These are phyloP conservation scores for Sardinella longiceps DNA, from an alignment of 2,797 vertebrate species.

Conservation along the genomic window DNA sequence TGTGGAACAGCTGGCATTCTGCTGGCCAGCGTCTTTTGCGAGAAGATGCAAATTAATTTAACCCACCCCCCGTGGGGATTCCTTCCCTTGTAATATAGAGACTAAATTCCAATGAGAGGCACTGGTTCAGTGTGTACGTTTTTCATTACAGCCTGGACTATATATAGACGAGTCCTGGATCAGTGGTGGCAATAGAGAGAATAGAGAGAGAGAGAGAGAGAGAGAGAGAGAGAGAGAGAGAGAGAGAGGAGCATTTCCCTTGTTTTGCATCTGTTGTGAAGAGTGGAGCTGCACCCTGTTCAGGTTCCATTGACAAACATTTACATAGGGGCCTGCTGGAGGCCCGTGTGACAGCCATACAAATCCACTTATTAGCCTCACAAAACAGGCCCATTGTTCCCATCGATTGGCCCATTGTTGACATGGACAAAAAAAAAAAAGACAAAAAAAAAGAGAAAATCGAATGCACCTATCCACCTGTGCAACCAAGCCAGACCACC, in stretches of 20 bases:
- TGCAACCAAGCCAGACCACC: not conserved
- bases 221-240: not conserved
- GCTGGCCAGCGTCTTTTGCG: conserved; percentile 28
- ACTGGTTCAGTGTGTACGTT: not conserved
- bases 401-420: conserved; percentile 6
- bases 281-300: not conserved
- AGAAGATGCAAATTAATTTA: conserved; percentile 46
- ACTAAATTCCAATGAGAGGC: not conserved
- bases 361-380: conserved; percentile 18
- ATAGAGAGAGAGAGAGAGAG: not conserved
- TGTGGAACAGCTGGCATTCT: conserved; percentile 32
- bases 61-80: conserved; percentile 26
- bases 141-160: not conserved
- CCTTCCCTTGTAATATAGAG: not conserved
- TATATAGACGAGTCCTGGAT: not conserved
- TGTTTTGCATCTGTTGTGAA: not conserved
- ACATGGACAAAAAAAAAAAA: not conserved
- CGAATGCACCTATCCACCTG: not conserved
- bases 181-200: not conserved
- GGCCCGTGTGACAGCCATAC: not conserved
- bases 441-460: no score
- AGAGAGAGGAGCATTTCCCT: not conserved
- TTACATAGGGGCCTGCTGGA: not conserved
- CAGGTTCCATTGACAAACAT: not conserved
- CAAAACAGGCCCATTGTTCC: not conserved